A percentile compares a stretch with the other conserved stretches of the same genome.
These are phyloP conservation scores for Peucedramus taeniatus DNA, from an alignment of 2,113 vertebrate genomes.

Conservation along the genomic window DNA sequence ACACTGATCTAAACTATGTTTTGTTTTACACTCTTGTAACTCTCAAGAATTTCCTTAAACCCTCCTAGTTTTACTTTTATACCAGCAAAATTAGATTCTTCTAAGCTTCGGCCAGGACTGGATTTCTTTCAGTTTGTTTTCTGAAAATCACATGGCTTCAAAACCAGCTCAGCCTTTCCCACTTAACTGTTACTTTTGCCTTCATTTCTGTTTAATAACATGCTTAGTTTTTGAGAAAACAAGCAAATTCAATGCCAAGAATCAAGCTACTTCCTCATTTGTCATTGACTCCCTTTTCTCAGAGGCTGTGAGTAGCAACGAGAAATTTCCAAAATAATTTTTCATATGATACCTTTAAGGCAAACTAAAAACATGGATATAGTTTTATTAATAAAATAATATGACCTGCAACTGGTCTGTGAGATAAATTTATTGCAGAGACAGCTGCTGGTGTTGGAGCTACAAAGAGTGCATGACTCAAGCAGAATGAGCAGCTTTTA, in stretches of 20 bases:
- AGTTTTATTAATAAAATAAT: neutral
- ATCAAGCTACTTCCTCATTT: neutral
- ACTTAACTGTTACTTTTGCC: neutral
- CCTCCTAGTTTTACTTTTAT: neutral
- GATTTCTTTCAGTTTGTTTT: slow-evolving; percentile 46
- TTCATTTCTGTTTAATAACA: neutral
- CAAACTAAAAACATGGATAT: neutral
- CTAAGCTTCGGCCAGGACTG: slow-evolving; percentile 14
- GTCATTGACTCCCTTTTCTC: neutral
- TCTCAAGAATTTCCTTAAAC: neutral
- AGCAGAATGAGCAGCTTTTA: neutral
- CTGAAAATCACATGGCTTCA: slow-evolving; percentile 18
- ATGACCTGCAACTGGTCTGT: neutral
- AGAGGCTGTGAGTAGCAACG: neutral
- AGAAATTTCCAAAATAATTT: neutral
- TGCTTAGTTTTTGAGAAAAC: slow-evolving; percentile 2
- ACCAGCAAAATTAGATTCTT: slow-evolving; percentile 8
- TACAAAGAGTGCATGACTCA: neutral
- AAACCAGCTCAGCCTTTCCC: neutral
- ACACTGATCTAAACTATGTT: neutral
- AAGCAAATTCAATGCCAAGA: neutral
- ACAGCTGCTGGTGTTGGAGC: neutral
- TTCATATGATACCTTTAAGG: neutral
- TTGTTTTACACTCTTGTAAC: neutral
- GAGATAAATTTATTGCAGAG: neutral